These are phyloP conservation scores for Junonia oenone DNA, from an alignment of 2,888 invertebrate genomes.

Conservation along the genomic window DNA sequence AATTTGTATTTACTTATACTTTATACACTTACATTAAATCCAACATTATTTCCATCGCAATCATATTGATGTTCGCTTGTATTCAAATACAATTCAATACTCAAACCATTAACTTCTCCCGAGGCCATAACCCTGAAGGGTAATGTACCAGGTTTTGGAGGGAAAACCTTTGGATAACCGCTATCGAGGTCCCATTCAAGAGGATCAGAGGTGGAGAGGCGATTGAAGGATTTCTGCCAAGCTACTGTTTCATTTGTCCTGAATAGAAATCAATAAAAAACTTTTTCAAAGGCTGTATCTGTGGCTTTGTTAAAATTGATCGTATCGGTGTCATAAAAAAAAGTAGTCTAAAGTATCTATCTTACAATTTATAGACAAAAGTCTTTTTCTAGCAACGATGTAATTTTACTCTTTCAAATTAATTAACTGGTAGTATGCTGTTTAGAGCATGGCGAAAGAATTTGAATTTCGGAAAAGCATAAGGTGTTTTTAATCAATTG, in stretches of 20 bases:
- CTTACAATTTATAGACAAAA: too few relatives aligned
- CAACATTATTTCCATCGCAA: conserved; percentile 66
- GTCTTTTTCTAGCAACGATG: too few relatives aligned
- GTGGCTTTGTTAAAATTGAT: too few relatives aligned
- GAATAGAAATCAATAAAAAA: neutral
- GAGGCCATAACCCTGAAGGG: conserved; percentile 62
- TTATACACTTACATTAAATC: conserved; percentile 58
- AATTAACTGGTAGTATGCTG: too few relatives aligned
- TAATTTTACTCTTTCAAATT: too few relatives aligned
- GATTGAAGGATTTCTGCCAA: conserved; percentile 56
- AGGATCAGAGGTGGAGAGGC: conserved; percentile 33
- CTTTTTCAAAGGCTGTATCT: too few relatives aligned
- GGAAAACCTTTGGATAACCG: conserved; percentile 62
- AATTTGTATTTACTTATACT: too few relatives aligned
- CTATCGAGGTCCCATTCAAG: conserved; percentile 57
- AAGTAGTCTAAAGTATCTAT: too few relatives aligned
- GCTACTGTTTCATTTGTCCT: conserved; percentile 59
- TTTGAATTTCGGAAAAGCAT: too few relatives aligned
- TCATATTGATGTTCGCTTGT: conserved; percentile 60
- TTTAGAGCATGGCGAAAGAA: too few relatives aligned
- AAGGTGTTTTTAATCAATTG: too few relatives aligned
- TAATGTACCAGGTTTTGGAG: conserved; percentile 47
- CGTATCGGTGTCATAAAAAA: too few relatives aligned
- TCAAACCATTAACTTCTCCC: conserved; percentile 62
- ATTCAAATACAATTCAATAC: conserved; percentile 64